Conservation (phyloP, 2,888 invertebrate species). For the Hymenopus coronatus region DNA sequence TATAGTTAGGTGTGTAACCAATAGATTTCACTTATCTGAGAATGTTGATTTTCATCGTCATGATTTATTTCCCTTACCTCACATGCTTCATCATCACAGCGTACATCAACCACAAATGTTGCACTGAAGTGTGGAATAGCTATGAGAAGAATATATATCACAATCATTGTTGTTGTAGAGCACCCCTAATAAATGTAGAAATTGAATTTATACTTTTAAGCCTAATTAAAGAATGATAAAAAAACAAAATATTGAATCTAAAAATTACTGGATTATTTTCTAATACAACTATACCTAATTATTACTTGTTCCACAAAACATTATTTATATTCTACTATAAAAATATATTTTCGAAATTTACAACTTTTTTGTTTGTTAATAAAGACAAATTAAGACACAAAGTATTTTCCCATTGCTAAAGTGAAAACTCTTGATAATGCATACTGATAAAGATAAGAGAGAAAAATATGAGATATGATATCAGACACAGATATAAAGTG, state of each 20-base stretch:
- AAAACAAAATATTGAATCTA: too few relatives aligned
- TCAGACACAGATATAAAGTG: neutral
- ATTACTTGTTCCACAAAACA: too few relatives aligned
- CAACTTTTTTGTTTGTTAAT: neutral
- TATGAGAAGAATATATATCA: neutral
- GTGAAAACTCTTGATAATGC: neutral
- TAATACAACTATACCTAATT: too few relatives aligned
- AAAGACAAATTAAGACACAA: neutral
- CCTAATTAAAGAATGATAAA: neutral
- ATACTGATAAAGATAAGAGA: neutral
- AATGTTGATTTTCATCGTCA: too few relatives aligned
- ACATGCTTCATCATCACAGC: neutral
- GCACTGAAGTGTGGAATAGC: neutral
- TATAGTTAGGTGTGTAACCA: too few relatives aligned
- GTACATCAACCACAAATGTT: neutral
- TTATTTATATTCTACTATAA: too few relatives aligned
- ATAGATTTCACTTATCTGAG: too few relatives aligned
- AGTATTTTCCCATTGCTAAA: neutral
- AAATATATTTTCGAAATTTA: neutral
- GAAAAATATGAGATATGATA: neutral
- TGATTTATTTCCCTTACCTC: constrained; percentile 38
- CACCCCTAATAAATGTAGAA: neutral
- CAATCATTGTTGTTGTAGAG: neutral
- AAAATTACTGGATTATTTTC: too few relatives aligned
- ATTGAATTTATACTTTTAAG: neutral